Conservation (phyloP, 2,113 vertebrate genomes). For the Myanophis thanlyinensis region DNA sequence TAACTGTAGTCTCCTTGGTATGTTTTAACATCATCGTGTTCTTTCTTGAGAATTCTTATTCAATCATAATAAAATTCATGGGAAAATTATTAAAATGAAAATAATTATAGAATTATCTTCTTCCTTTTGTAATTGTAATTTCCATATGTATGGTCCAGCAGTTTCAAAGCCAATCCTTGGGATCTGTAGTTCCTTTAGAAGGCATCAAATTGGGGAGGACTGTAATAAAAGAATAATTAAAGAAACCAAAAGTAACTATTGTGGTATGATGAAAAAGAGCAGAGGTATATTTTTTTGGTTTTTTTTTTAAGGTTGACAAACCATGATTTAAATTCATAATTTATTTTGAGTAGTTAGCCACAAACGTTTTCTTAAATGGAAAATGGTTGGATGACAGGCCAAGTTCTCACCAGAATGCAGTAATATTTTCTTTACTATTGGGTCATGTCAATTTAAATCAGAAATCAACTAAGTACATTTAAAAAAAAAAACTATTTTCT, state of each 20-base stretch:
- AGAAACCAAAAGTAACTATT: background rate
- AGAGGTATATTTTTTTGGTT: background rate
- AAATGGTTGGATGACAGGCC: background rate
- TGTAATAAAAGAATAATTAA: background rate
- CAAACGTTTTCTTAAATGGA: background rate
- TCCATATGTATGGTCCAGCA: background rate
- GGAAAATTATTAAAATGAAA: background rate
- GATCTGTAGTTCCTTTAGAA: background rate
- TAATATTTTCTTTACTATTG: background rate
- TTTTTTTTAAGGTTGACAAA: background rate
- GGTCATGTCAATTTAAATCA: background rate
- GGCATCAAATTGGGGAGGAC: background rate
- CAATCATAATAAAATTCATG: background rate
- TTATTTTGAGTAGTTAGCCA: background rate
- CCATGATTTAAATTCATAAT: background rate
- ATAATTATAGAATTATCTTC: background rate
- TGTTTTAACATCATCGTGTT: background rate
- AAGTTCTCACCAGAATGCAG: background rate
- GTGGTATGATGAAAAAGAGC: background rate
- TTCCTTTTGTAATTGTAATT: background rate
- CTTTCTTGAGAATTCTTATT: background rate
- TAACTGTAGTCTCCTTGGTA: background rate
- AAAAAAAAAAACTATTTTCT: background rate
- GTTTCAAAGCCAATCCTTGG: background rate
- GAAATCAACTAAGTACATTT: background rate